Base-by-base conservation (phyloP, 1,140 invertebrate species). In the Littorina saxatilis region DNA sequence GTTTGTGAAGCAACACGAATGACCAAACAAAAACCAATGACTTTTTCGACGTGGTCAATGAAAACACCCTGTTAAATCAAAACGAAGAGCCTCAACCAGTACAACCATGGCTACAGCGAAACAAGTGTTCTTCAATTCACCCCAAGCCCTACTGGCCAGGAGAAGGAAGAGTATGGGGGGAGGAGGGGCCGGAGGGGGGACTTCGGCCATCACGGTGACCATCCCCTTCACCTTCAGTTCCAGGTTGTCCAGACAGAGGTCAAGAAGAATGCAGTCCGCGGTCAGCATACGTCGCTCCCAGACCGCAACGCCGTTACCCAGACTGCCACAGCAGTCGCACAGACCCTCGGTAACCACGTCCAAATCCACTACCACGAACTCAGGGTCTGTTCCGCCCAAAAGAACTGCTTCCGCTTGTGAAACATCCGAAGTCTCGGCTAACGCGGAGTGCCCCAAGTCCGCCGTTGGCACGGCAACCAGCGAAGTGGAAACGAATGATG, bases 61-160 rank as follows among this genome's bases (percentile, higher is more conserved):
- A 9, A 17, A 5, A 47, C 43, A 47, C 17, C 5, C 43, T 17
- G 17, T 9, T 47, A 47, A 47, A 9, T 17, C 7, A 47, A 47
- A 32, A 68, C 66, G 17, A 68, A 39, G 13, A 61, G 4, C 0
- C 29, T 35, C 66, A 11, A 68, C 39, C n/a, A n/a, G n/a, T 29
- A 68, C 66, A 17, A 68, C 63, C 63, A 73, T 39, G 40, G 70
- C 43, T 0, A 73, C 40, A 17, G 58, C 27, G 58, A 73, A 73
- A 50, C 70, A 73, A 29, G 13, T 73, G 37, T 52, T 32, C 70
- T 47, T 27, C 70, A 73, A 43, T 17, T 43, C 70, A 50, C 43
- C 70, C 29, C 43, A 47, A 39, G 39, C 23, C 1, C 70, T 73
- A 15, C 43, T 73, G n/a, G 2, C 40, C 23, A 73, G 29, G 29